These are phyloP conservation scores for Euphydryas editha DNA, from an alignment of 2,888 invertebrate genomes.

Conservation along the genomic window DNA sequence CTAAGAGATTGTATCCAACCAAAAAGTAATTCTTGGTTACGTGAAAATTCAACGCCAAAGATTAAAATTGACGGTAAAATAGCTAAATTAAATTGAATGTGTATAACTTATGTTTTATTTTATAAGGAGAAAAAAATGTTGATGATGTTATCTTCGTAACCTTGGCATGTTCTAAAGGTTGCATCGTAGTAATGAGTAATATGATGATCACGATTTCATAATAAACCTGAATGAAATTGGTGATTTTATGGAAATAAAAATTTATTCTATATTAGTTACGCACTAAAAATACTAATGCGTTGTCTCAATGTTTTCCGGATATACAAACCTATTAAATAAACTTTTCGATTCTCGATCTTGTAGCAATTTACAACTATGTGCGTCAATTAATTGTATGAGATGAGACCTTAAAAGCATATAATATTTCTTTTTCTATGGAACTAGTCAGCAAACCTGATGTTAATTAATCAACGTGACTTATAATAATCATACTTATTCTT, in stretches of 20 bases:
- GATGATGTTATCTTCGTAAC: constrained; percentile 28
- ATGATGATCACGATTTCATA: constrained; percentile 19
- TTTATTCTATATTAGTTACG: constrained; percentile 9
- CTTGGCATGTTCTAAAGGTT: constrained; percentile 32
- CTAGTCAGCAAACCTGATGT: no score
- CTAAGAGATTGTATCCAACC: constrained; percentile 55
- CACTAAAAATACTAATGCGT: neutral
- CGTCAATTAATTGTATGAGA: no score
- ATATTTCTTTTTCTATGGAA: no score
- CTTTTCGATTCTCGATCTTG: neutral
- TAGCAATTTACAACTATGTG: neutral
- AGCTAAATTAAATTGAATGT: constrained; percentile 76
- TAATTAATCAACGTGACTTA: no score
- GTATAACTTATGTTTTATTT: constrained; percentile 15
- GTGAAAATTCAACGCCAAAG: constrained; percentile 68
- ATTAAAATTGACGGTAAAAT: constrained; percentile 77
- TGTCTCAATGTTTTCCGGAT: no score
- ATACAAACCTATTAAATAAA: no score
- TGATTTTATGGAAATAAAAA: constrained; percentile 15
- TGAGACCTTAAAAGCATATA: no score
- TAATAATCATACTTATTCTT: no score
- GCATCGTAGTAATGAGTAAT: constrained; percentile 25
- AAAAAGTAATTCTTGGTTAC: constrained; percentile 55
- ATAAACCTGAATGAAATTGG: constrained; percentile 21
- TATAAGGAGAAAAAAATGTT: constrained; percentile 26